phyloP scores from a whole-genome alignment of 2,888 invertebrate species.

The Coelinius sp. region DNA sequence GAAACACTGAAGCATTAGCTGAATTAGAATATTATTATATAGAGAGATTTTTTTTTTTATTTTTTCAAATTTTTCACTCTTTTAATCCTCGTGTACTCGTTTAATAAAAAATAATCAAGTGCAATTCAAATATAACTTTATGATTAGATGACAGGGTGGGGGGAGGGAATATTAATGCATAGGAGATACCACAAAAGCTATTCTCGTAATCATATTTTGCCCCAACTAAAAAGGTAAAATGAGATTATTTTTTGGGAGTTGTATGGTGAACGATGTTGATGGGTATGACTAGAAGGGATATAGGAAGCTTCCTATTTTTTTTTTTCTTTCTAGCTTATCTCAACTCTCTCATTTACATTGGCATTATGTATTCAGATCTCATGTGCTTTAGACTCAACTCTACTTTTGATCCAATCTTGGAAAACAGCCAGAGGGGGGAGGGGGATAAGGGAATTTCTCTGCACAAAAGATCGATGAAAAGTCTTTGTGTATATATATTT shows the following conservation, averaged over 20 bases:
- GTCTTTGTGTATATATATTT: neutral
- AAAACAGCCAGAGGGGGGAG: slow-evolving; percentile 47
- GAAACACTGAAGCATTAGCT: neutral
- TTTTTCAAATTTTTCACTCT: slow-evolving; percentile 23
- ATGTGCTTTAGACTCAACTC: slow-evolving; percentile 52
- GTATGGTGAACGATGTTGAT: slow-evolving; percentile 28
- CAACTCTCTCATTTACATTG: slow-evolving; percentile 54
- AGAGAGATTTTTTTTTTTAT: no score
- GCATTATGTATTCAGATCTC: slow-evolving; percentile 56
- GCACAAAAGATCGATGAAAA: slow-evolving; percentile 12
- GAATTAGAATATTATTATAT: no score
- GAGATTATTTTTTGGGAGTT: slow-evolving; percentile 53
- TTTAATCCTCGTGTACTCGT: slow-evolving; percentile 57
- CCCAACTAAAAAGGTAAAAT: slow-evolving; percentile 51
- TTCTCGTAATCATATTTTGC: slow-evolving; percentile 62
- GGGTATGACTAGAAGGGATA: slow-evolving; percentile 30
- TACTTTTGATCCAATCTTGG: slow-evolving; percentile 53
- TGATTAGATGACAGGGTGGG: slow-evolving; percentile 36
- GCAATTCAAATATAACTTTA: slow-evolving; percentile 62
- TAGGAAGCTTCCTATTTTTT: slow-evolving; percentile 12
- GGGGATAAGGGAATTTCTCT: slow-evolving; percentile 16
- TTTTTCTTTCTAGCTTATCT: slow-evolving; percentile 51
- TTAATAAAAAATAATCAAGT: slow-evolving; percentile 46
- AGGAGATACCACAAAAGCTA: slow-evolving; percentile 51
- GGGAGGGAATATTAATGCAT: neutral